phyloP scores from a whole-genome alignment of 64 coral and sea anemone species.

The Montipora capricornis region DNA sequence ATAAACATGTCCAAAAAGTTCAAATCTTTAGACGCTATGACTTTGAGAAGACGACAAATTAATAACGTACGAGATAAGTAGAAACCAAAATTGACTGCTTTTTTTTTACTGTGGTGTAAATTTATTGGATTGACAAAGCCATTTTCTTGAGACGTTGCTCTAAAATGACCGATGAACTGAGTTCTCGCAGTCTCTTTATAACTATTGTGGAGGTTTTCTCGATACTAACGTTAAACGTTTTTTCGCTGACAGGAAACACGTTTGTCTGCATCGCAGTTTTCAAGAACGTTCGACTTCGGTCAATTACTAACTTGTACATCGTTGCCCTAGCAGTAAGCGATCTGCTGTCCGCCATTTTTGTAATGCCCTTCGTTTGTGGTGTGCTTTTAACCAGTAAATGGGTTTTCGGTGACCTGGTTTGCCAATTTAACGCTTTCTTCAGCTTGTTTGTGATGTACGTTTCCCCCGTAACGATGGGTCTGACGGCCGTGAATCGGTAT shows the following conservation, averaged over 20 bases:
- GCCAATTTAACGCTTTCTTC: not conserved
- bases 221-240: not conserved
- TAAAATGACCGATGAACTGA: not conserved
- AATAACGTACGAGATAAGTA: too few species aligned
- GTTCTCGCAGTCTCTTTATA: not conserved
- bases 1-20: too few species aligned
- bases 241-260: not conserved
- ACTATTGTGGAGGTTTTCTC: not conserved
- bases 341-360: not conserved
- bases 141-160: not conserved
- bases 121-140: not conserved
- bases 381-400: not conserved
- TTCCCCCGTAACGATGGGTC: not conserved
- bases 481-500: not conserved
- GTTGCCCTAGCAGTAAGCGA: slow-evolving; percentile 17
- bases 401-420: not conserved
- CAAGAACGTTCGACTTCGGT: slow-evolving; percentile 11
- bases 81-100: too few species aligned
- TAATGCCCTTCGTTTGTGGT: not conserved
- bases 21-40: too few species aligned
- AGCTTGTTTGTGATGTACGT: not conserved
- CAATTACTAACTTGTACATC: not conserved
- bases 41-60: too few species aligned
- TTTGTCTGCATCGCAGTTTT: not conserved
- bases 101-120: too few species aligned